Evolutionary conservation across 2,888 invertebrate species (phyloP).

Genomic region (Branchinecta sandiegonensis): DNA sequence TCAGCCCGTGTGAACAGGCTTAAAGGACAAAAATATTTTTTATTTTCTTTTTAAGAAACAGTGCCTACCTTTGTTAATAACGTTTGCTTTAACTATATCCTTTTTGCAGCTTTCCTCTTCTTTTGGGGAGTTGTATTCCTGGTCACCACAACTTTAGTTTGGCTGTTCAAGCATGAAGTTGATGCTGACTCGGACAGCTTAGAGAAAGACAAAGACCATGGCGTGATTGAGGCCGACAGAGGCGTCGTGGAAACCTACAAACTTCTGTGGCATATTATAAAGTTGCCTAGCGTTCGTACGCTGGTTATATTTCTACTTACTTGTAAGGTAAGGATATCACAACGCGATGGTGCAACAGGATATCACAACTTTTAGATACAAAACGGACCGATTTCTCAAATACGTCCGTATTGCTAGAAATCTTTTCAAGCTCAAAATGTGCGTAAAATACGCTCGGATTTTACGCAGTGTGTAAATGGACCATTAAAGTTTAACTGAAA

Average conservation of each 20-base stretch:
- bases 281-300: constrained; percentile 61
- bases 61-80: no score
- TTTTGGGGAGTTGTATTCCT: constrained; percentile 93
- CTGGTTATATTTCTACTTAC: constrained; percentile 70
- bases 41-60: no score
- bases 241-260: constrained; percentile 57
- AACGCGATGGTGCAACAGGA: no score
- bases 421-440: no score
- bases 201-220: constrained; percentile 36
- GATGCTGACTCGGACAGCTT: constrained; percentile 36
- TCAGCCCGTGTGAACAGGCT: no score
- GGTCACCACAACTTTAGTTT: constrained; percentile 72
- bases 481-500: no score
- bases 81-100: constrained; percentile 20
- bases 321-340: constrained; percentile 51
- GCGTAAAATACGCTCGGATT: no score
- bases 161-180: constrained; percentile 69
- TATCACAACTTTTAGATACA: no score
- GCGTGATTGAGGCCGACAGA: constrained; percentile 36
- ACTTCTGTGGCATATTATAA: constrained; percentile 63
- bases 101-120: constrained; percentile 58
- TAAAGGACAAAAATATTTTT: no score
- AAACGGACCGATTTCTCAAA: no score
- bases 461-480: no score
- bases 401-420: no score